Conservation (phyloP, 2,113 vertebrate genomes). For the Cynocephalus volans region DNA sequence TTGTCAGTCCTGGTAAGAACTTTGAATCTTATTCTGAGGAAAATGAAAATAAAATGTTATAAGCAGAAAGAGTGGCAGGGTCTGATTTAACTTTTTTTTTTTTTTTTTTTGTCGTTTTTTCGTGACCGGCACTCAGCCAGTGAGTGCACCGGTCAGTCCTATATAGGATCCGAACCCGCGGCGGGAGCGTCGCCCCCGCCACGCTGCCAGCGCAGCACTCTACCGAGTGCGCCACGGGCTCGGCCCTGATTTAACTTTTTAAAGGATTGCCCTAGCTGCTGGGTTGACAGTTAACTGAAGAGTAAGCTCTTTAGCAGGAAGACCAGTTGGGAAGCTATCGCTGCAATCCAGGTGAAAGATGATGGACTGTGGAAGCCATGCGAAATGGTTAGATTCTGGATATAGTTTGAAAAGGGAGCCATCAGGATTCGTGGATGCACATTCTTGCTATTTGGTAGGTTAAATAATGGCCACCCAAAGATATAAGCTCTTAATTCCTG, state of each 20-base stretch:
- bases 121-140: too few species aligned
- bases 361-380: background rate
- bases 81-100: background rate
- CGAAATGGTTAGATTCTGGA: background rate
- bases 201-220: too few species aligned
- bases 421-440: background rate
- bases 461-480: background rate
- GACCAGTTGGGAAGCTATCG: background rate
- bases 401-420: background rate
- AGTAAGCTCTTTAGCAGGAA: background rate
- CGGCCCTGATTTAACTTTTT: background rate
- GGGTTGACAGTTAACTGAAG: background rate
- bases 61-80: background rate
- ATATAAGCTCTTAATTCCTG: background rate
- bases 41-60: background rate
- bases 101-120: too few species aligned
- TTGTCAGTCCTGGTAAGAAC: background rate
- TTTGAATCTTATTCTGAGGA: background rate
- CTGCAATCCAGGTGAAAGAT: background rate
- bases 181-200: too few species aligned
- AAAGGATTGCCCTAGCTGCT: background rate
- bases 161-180: too few species aligned
- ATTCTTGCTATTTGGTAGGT: background rate
- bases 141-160: too few species aligned
- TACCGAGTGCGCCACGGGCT: too few species aligned